Evolutionary conservation across 2,888 invertebrate species (phyloP), one percentile per base, ranked within the genome.

Genomic region (Sesia bembeciformis): DNA sequence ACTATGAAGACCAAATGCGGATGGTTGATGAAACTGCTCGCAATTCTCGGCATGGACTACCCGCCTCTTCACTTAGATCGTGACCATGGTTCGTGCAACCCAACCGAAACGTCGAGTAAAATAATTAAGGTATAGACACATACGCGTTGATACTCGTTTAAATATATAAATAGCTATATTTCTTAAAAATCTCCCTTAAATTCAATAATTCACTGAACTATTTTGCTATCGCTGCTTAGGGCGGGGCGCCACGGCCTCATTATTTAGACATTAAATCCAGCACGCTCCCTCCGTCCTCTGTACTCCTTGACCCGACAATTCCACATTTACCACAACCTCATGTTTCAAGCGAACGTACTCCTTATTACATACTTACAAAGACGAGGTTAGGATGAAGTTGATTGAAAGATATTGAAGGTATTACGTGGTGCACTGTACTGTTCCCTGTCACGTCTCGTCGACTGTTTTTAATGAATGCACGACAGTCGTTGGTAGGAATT

Each of bases 251-350:
- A 72, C 70, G 63, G 74, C 70, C 83, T 88, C 88, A 86, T 88
- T 87, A 88, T 87, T 87, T 85, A 83, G 85, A 86, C 87, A 87
- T 88, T 86, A 88, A 23, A 86, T 85, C 86, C 80, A 62, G 73
- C 62, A 39, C 78, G 75, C 81, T 77, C 78, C 75, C 74, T 73
- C 50, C 50, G 50, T 50, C 50, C 23, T 39, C 50, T 50, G 38
- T 50, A 7, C 50, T 50, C 7, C 46, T 46, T 46, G 46, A 46
- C 46, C n/a, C 46, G 23, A n/a, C 8, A 23, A 46, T 46, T n/a
- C 8, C 46, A 46, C n/a, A 23, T 46, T 46, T 23, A 46, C 23
- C 46, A 23, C 46, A 8, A 46, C 46, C 23, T 4, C 46, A 46
- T n/a, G 3, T 4, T 46, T 46, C 23, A 46, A 6, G 23, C 8